Evolutionary conservation across 2,888 invertebrate genomes (phyloP), one percentile per base, ranked within the genome.

Genomic region (Hydrotaea cyrtoneurina): DNA sequence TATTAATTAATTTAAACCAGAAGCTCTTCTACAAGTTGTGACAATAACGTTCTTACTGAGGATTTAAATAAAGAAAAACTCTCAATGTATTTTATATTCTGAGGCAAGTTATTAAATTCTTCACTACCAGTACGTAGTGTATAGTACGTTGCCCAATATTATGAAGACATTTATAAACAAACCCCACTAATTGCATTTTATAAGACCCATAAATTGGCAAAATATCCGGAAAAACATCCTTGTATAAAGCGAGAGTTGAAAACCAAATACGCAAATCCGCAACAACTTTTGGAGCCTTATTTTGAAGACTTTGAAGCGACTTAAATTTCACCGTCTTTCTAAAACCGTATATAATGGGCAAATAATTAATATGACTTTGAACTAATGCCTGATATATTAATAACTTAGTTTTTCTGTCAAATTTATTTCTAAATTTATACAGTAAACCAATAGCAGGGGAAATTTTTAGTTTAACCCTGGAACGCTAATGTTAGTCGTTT

Each of bases 331-430:
- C 3, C 1, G n/a, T 59, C 31, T 31, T 31, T 31, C 7, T 31
- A 31, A 31, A 31, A 4, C 31, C 31, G 31, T 31, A 31, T 4
- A 31, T 1, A 23, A 59, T 23, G 15, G 36, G 0, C 11, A 73
- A 21, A 57, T 57, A 73, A 55, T 57, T 73, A 5, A 10, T 26
- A 72, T 72, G 26, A 53, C 73, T 57, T 17, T 73, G 74, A 21
- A 74, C 43, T 19, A 73, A 73, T 19, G 55, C 36, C 36, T 55
- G 39, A 13, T 23, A 72, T 53, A 31, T 72, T 13, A 53, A n/a
- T 15, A 53, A 55, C n/a, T 72, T 19, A 19, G 19, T 10, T 57
- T 55, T 59, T 21, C n/a, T 23, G 7, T 53, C 8, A 15, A 72
- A 72, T 53, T n/a, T 50, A 2, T 72, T 23, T 26, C 26, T 15